A percentile compares a stretch with the other conserved stretches of the same genome.
These are phyloP conservation scores for Pseudochirops corinnae DNA, from an alignment of 2,797 vertebrate species.

Conservation along the genomic window DNA sequence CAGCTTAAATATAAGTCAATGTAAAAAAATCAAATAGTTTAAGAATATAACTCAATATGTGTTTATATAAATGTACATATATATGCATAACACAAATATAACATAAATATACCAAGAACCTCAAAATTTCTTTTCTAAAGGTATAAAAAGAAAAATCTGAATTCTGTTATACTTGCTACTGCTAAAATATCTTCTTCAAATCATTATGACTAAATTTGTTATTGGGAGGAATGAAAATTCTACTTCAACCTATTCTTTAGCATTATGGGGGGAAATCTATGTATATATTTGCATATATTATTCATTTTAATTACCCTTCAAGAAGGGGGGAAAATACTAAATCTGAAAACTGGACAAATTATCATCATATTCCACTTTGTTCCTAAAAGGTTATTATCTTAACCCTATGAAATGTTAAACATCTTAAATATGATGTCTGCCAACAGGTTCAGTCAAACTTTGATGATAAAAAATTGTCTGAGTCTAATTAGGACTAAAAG, in stretches of 20 bases:
- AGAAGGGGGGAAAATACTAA: constrained; percentile 31
- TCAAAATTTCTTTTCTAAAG: constrained; percentile 20
- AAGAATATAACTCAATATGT: not conserved
- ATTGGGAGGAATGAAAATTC: constrained; percentile 10
- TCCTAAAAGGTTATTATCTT: not conserved
- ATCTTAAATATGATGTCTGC: not conserved
- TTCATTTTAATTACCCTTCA: constrained; percentile 26
- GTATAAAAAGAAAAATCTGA: constrained; percentile 26
- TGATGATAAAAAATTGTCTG: constrained; percentile 18
- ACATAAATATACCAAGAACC: not conserved
- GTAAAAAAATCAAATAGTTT: not conserved
- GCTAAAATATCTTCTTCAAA: constrained; percentile 13
- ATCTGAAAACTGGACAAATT: constrained; percentile 19
- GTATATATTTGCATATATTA: not conserved
- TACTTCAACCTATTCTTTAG: constrained; percentile 40
- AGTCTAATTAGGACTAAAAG: constrained; percentile 53
- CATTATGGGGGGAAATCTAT: not conserved
- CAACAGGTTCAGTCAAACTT: constrained; percentile 32
- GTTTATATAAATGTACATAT: not conserved
- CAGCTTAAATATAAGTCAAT: not conserved
- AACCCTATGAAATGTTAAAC: constrained; percentile 11
- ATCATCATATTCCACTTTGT: not conserved
- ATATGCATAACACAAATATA: not conserved
- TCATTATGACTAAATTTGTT: not conserved
- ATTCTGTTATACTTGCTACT: constrained; percentile 26